phyloP scores from a whole-genome alignment of 37 sponge, comb jelly and placozoan species.

The Ephydatia muelleri region DNA sequence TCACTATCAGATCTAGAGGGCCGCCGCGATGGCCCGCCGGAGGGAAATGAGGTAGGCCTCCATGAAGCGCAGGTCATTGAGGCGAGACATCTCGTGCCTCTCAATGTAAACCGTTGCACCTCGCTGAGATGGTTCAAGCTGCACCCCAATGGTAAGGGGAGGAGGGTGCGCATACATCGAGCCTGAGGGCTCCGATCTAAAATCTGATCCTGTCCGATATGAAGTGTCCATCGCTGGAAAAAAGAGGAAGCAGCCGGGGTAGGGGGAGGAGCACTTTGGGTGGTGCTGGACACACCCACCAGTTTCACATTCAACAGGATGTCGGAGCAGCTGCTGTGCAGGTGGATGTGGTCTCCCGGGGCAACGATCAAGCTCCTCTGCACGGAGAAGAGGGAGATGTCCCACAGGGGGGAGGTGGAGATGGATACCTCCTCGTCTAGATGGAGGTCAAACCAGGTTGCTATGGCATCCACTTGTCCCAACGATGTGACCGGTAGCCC shows the following conservation, averaged over 20 bases:
- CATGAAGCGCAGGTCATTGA: conserved; percentile 49
- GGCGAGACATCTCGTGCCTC: conserved; percentile 34
- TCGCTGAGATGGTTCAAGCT: not conserved
- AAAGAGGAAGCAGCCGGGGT: not conserved
- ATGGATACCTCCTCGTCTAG: conserved; percentile 38
- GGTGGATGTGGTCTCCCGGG: conserved; percentile 24
- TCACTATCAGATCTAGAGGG: not conserved
- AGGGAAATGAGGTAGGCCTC: not conserved
- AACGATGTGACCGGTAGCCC: not conserved
- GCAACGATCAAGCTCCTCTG: not conserved
- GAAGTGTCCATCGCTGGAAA: not conserved
- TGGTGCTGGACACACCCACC: not conserved
- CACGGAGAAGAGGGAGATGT: conserved; percentile 57
- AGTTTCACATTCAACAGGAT: conserved; percentile 33
- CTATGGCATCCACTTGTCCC: conserved; percentile 62
- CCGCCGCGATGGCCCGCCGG: conserved; percentile 4
- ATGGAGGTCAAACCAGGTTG: conserved; percentile 61
- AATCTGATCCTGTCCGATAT: not conserved
- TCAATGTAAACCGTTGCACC: conserved; percentile 22
- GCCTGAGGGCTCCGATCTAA: not conserved
- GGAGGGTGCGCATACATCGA: not conserved
- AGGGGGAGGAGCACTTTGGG: not conserved
- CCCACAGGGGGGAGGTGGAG: conserved; percentile 49
- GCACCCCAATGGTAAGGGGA: not conserved
- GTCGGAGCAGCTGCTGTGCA: conserved; percentile 57